Base-by-base conservation (phyloP, 2,888 invertebrate genomes). In the Coelinius sp. region DNA sequence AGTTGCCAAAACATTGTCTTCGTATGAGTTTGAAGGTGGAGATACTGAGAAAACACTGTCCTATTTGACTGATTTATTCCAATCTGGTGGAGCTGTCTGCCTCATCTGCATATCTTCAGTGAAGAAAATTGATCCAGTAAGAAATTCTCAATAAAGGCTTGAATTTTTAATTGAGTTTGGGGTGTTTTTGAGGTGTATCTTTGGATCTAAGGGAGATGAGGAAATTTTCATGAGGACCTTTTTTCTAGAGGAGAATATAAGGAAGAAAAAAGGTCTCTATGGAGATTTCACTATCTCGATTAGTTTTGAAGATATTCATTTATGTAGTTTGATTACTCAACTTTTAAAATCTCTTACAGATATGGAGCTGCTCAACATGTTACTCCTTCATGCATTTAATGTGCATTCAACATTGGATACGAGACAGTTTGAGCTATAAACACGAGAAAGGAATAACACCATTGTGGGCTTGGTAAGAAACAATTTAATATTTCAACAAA, bases 381-480 rank as follows among this genome's bases (percentile, higher is more conserved):
- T 94, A 90, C 84, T 94, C 94, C 59, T 93, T 94, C 83, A 94
- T 97, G 83, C 98, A 98, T 88, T 89, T 98, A 38, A 90, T 91
- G 56, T 98, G 98, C 84, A 94, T 97, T 76, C 95, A 95, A 85
- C 93, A 95, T 83, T 98, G 98, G 98, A 93, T 95, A 0, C 94
- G 94, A 80, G 97, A 98, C 84, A 95, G 94, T 79, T 91, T 96
- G 66, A 92, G 90, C 72, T 91, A 94, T 77, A 91, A 93, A 81
- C 92, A 91, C 79, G 91, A 80, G 78, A 87, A 78, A 73, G 85
- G 81, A 68, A 82, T 83, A 46, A 74, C 72, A 46, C 83, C 79
- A 5, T 65, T 79, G 14, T 90, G 90, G 90, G 88, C 88, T 52
- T 90, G 90, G 90, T 90, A 82, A 81, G 82, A 24, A 12, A 53